Percentiles rank a stretch among this genome's conserved stretches.
These are phyloP conservation scores for Osedax fenrisi DNA, from an alignment of 2,888 invertebrate species.

Conservation along the genomic window DNA sequence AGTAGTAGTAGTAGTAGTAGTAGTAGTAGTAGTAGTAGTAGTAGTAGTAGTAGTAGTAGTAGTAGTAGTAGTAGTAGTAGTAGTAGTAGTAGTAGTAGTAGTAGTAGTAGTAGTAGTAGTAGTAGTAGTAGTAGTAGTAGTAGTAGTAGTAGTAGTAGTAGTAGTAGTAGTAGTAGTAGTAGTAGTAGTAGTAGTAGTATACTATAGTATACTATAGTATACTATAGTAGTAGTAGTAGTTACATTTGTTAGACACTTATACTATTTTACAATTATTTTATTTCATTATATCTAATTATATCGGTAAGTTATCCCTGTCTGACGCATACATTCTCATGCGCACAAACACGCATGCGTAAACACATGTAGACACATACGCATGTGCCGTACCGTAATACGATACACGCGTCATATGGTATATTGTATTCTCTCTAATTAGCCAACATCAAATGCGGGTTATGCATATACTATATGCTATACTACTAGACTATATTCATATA, in stretches of 20 bases:
- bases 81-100: not conserved
- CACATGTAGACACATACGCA: too few species aligned
- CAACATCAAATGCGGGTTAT: too few species aligned
- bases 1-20: not conserved
- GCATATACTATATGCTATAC: too few species aligned
- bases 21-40: not conserved
- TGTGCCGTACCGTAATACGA: too few species aligned
- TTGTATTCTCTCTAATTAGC: too few species aligned
- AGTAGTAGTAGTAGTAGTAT: not conserved
- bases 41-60: not conserved
- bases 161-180: not conserved
- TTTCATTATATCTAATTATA: not conserved
- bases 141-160: not conserved
- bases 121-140: not conserved
- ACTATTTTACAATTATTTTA: not conserved
- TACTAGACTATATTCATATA: too few species aligned
- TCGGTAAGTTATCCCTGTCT: not conserved
- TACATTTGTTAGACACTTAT: too few species aligned
- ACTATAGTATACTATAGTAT: too few species aligned
- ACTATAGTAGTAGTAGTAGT: not conserved
- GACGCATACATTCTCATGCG: too few species aligned
- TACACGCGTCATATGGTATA: too few species aligned
- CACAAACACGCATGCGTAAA: too few species aligned
- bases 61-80: not conserved
- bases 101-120: not conserved